A percentile compares a stretch with the other conserved stretches of the same genome.
Evolutionary conservation across 2,113 vertebrate species (phyloP).

Genomic region (Haliaeetus leucogaster): DNA sequence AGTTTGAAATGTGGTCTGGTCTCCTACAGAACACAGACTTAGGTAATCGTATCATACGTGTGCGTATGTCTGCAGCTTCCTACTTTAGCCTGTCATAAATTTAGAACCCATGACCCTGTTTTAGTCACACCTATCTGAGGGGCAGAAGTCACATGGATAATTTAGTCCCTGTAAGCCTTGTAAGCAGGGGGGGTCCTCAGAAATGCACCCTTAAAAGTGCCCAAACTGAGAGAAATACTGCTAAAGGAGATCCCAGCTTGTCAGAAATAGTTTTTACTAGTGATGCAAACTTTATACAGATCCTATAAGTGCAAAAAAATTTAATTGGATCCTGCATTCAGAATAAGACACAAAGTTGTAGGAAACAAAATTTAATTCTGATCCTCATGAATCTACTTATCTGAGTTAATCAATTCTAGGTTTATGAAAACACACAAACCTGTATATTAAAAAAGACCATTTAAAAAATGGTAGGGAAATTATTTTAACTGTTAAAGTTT

Average conservation of each 20-base stretch:
- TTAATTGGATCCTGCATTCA: neutral
- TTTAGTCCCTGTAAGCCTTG: neutral
- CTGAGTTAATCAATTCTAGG: neutral
- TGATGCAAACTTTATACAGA: neutral
- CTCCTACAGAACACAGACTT: neutral
- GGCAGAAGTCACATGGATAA: neutral
- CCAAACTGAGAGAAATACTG: neutral
- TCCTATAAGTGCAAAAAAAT: neutral
- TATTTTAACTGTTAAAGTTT: neutral
- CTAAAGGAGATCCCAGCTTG: neutral
- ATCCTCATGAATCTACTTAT: neutral
- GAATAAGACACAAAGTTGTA: neutral
- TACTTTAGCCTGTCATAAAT: neutral
- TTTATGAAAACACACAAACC: neutral
- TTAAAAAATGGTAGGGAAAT: neutral
- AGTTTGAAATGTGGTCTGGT: neutral
- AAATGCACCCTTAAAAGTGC: neutral
- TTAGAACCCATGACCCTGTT: neutral
- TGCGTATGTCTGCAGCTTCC: neutral
- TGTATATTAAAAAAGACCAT: neutral
- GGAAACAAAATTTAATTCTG: neutral
- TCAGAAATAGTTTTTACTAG: neutral
- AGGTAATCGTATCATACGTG: accelerated
- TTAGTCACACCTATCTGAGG: neutral
- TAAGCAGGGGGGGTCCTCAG: neutral